A percentile compares a stretch with the other conserved stretches of the same genome.
phyloP scores from a whole-genome alignment of 1,140 invertebrate genomes.

The Heliothis virescens region DNA sequence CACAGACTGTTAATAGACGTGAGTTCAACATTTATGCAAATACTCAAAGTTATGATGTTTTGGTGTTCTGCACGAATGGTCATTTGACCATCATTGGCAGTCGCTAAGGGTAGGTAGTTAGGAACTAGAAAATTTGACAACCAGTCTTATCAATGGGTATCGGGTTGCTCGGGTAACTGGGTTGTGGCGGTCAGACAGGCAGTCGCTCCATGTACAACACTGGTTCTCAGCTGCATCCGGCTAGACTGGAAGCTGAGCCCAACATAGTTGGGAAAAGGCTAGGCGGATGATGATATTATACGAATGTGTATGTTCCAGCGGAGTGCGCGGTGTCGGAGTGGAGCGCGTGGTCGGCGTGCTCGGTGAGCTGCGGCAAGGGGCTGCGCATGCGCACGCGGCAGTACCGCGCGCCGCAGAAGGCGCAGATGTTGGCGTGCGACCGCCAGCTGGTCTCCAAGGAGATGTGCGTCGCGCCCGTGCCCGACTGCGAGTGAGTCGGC shows the following conservation, averaged over 20 bases:
- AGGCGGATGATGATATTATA: not conserved
- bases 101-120: no score
- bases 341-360: conserved; percentile 92
- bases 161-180: no score
- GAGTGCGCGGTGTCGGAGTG: conserved; percentile 93
- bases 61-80: no score
- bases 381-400: conserved; percentile 92
- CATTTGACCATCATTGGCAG: no score
- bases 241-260: no score
- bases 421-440: conserved; percentile 91
- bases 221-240: no score
- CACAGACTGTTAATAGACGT: conserved; percentile 91
- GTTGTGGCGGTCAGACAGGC: no score
- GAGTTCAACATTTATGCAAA: conserved; percentile 65
- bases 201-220: no score
- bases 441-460: conserved; percentile 94
- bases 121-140: no score
- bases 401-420: conserved; percentile 92
- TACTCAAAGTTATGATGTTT: no score
- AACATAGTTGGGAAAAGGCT: no score
- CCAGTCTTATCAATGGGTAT: no score
- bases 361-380: conserved; percentile 95
- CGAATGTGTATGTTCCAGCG: conserved; percentile 80
- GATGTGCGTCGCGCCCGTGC: conserved; percentile 92
- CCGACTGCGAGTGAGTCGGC: conserved; percentile 90